A percentile compares a stretch with the other conserved stretches of the same genome.
Evolutionary conservation across 2,113 vertebrate species (phyloP).

Genomic region (Phalacrocorax brasilianus): DNA sequence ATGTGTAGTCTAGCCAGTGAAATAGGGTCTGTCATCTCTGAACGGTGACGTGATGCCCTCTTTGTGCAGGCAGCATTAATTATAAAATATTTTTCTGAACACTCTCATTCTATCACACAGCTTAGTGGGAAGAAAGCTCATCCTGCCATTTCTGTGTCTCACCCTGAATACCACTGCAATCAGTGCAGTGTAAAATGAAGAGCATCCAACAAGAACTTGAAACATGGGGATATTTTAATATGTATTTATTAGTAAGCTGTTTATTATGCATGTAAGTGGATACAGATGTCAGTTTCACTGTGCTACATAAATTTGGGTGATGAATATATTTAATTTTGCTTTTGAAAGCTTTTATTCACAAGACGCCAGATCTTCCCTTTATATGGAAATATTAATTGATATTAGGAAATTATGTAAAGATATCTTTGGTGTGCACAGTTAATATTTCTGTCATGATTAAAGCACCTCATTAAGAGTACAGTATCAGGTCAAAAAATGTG

Average conservation of each 20-base stretch:
- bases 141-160: background rate
- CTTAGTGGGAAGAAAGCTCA: background rate
- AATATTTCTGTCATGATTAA: conserved; percentile 24
- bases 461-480: background rate
- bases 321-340: conserved; percentile 60
- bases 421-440: background rate
- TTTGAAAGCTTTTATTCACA: conserved; percentile 44
- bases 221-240: conserved; percentile 48
- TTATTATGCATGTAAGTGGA: conserved; percentile 55
- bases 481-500: background rate
- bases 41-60: conserved; percentile 12
- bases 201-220: conserved; percentile 17
- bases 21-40: background rate
- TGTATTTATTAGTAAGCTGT: conserved; percentile 51
- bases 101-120: background rate
- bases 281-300: conserved; percentile 57
- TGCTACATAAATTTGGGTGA: conserved; percentile 44
- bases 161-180: conserved; percentile 16
- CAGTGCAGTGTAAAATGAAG: background rate
- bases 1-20: conserved; percentile 43
- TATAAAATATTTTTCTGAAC: conserved; percentile 29
- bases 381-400: conserved; percentile 32
- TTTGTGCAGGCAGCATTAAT: background rate
- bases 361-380: conserved; percentile 33
- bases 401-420: conserved; percentile 34